A percentile compares a stretch with the other conserved stretches of the same genome.
Evolutionary conservation across 2,113 vertebrate species (phyloP).

Genomic region (Charina bottae): DNA sequence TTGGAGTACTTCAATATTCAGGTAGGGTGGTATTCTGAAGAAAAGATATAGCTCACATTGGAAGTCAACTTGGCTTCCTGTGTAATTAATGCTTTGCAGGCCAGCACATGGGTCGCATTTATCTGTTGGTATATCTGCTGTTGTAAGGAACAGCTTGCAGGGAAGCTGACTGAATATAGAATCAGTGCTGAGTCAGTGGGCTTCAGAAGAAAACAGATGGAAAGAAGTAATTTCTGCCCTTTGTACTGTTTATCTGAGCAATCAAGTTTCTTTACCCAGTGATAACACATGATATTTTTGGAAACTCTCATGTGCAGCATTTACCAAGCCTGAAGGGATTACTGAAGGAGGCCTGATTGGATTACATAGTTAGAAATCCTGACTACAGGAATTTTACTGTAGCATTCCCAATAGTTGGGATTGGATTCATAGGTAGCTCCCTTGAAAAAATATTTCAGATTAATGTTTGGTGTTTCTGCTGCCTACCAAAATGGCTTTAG

Average conservation of each 20-base stretch:
- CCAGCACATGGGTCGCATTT: neutral
- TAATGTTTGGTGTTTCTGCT: neutral
- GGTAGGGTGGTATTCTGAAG: neutral
- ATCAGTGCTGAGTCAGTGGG: neutral
- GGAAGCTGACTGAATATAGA: neutral
- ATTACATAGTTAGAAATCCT: neutral
- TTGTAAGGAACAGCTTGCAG: neutral
- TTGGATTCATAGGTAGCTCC: neutral
- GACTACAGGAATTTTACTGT: neutral
- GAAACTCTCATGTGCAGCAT: neutral
- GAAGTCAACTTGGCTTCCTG: neutral
- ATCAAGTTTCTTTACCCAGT: neutral
- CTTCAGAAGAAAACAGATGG: neutral
- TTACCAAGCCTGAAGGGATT: neutral
- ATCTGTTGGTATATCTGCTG: neutral
- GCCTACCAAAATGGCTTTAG: neutral
- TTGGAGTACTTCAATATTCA: neutral
- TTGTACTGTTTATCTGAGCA: neutral
- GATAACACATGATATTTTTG: neutral
- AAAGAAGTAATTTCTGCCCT: neutral
- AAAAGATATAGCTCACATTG: neutral
- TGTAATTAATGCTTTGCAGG: neutral
- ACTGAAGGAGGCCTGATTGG: neutral
- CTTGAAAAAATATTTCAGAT: neutral
- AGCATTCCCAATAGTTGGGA: neutral